Percentiles rank a stretch among this genome's conserved stretches.
These are phyloP conservation scores for Globodera rostochiensis DNA, from an alignment of 1,140 invertebrate genomes.

Conservation along the genomic window DNA sequence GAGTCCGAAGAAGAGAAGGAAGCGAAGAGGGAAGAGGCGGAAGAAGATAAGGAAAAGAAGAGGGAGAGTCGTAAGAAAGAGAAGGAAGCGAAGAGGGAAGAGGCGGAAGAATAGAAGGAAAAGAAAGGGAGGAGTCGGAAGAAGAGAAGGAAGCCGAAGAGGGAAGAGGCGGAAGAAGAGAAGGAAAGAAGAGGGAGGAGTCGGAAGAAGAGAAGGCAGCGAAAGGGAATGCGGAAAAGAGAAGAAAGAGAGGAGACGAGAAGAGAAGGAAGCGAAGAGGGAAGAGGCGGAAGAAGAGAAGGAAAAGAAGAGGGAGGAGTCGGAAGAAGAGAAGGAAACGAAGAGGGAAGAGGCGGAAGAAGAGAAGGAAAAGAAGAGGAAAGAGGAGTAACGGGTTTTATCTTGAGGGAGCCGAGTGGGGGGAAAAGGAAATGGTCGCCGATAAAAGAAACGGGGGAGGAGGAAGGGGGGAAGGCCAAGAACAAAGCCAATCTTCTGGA, in stretches of 20 bases:
- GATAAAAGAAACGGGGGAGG: neutral
- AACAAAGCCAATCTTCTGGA: neutral
- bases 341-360: neutral
- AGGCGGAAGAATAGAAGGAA: neutral
- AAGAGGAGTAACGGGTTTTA: neutral
- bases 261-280: neutral
- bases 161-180: neutral
- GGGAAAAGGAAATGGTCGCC: slow-evolving; percentile 5
- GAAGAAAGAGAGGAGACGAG: no score
- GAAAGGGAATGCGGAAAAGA: no score
- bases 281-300: neutral
- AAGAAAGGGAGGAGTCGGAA: neutral
- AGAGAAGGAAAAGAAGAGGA: neutral
- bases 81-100: neutral
- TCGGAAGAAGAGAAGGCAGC: neutral
- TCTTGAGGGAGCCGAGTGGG: neutral
- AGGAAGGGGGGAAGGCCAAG: neutral
- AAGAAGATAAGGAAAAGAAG: neutral
- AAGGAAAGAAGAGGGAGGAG: neutral
- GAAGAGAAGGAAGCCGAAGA: neutral
- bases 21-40: neutral
- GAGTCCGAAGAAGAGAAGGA: neutral
- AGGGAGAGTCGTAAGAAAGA: neutral
- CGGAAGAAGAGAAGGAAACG: neutral
- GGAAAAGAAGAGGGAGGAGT: neutral